A percentile compares a stretch with the other conserved stretches of the same genome.
phyloP scores from a whole-genome alignment of 2,888 invertebrate species.

The Didymodactylos carnosus region DNA sequence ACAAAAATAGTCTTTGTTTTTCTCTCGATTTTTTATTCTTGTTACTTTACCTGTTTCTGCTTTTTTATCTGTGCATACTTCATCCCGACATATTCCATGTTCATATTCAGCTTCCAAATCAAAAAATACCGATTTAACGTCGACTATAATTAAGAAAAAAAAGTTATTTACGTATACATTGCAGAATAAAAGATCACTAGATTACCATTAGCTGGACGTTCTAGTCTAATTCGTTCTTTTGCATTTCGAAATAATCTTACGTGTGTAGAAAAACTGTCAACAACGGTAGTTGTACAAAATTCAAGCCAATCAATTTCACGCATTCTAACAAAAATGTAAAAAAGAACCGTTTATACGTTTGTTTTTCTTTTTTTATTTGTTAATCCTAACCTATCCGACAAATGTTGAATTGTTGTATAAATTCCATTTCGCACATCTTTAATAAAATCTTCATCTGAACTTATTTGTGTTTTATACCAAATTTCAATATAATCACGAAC shows the following conservation, averaged over 20 bases:
- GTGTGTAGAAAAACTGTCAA: conserved; percentile 74
- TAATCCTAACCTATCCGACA: conserved; percentile 2
- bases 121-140: conserved; percentile 47
- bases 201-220: conserved; percentile 37
- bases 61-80: conserved; percentile 50
- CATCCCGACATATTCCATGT: conserved; percentile 55
- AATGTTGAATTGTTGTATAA: conserved; percentile 14
- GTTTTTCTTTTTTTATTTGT: background rate
- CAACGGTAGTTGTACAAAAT: conserved; percentile 60
- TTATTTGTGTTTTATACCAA: conserved; percentile 39
- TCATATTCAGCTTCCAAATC: conserved; percentile 71
- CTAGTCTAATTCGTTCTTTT: conserved; percentile 26
- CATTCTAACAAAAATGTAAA: conserved; percentile 36
- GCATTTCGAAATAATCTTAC: conserved; percentile 65
- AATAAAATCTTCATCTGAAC: conserved; percentile 53
- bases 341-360: background rate
- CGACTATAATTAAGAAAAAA: no score
- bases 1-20: background rate
- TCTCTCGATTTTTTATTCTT: background rate
- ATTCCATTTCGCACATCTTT: conserved; percentile 49
- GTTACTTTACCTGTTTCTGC: conserved; percentile 38
- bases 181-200: background rate
- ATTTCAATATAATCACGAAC: conserved; percentile 61
- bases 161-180: no score
- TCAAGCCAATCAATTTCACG: conserved; percentile 77